Conservation (phyloP, 2,113 vertebrate genomes). For the Dolichotis patagonum region DNA sequence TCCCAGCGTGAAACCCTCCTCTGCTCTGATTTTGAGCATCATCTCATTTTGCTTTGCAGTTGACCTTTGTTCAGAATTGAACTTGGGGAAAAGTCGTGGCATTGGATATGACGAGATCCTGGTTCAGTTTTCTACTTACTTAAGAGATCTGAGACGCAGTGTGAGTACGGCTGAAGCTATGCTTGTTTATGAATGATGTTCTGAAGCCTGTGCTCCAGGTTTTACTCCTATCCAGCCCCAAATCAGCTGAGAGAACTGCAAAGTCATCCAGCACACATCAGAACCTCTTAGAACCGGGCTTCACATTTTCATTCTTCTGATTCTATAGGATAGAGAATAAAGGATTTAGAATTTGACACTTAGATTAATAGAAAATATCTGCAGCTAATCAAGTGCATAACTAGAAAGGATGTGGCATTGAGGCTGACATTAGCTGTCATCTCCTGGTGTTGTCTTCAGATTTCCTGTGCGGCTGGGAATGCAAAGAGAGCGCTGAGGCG, state of each 20-base stretch:
- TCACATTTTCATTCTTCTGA: background rate
- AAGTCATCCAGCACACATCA: background rate
- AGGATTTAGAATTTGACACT: background rate
- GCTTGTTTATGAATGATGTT: slow-evolving; percentile 22
- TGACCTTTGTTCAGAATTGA: slow-evolving; percentile 67
- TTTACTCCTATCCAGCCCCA: background rate
- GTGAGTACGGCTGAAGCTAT: background rate
- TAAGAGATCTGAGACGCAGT: slow-evolving; percentile 24
- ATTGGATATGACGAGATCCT: slow-evolving; percentile 46
- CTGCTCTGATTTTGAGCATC: background rate
- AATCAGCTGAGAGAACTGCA: background rate
- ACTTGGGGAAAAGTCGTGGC: slow-evolving; percentile 67
- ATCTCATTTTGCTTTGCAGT: slow-evolving; percentile 47
- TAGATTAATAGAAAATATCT: background rate
- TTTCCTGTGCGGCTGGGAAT: background rate
- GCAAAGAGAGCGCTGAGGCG: background rate
- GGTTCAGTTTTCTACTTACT: slow-evolving; percentile 60
- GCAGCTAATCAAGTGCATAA: background rate
- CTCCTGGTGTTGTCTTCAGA: background rate
- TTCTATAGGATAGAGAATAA: background rate
- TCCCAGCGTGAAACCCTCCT: background rate
- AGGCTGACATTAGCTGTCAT: background rate
- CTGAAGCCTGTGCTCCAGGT: background rate
- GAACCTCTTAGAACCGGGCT: background rate
- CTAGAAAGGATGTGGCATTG: background rate